These are phyloP conservation scores for Cottoperca gobio DNA, from an alignment of 2,797 vertebrate genomes.

Conservation along the genomic window DNA sequence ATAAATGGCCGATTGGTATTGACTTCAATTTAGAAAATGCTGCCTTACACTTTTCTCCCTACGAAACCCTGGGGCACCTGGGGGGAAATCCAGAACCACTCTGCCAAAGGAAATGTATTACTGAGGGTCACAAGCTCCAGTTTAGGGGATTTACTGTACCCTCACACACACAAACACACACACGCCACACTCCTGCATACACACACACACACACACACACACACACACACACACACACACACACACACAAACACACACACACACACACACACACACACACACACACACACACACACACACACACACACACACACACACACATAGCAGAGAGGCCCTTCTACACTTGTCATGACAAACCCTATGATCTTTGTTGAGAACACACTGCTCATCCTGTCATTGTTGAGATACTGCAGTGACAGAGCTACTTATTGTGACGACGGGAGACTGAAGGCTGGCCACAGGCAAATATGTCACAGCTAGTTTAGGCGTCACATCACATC, in stretches of 20 bases:
- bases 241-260: slow-evolving; percentile 8
- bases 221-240: slow-evolving; percentile 18
- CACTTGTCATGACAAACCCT: slow-evolving; percentile 62
- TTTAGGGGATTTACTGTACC: slow-evolving; percentile 79
- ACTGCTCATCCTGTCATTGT: slow-evolving; percentile 67
- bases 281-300: slow-evolving; percentile 19
- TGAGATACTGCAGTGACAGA: slow-evolving; percentile 73
- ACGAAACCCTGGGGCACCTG: slow-evolving; percentile 70
- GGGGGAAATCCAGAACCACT: slow-evolving; percentile 76
- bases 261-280: slow-evolving; percentile 30
- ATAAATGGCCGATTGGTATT: slow-evolving; percentile 83
- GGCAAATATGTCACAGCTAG: slow-evolving; percentile 78
- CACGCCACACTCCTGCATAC: slow-evolving; percentile 28
- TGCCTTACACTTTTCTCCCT: slow-evolving; percentile 80
- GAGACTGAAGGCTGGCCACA: slow-evolving; percentile 74
- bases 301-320: slow-evolving; percentile 31
- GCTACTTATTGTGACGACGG: slow-evolving; percentile 65
- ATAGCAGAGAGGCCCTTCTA: slow-evolving; percentile 35
- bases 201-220: slow-evolving; percentile 27
- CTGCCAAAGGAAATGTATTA: slow-evolving; percentile 82
- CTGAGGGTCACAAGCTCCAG: slow-evolving; percentile 76
- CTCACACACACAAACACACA: slow-evolving; percentile 9
- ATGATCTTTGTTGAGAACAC: slow-evolving; percentile 68
- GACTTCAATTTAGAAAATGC: slow-evolving; percentile 86
- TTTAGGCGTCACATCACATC: slow-evolving; percentile 67